phyloP scores from a whole-genome alignment of 2,113 vertebrate genomes.

The Cichladusa arquata region DNA sequence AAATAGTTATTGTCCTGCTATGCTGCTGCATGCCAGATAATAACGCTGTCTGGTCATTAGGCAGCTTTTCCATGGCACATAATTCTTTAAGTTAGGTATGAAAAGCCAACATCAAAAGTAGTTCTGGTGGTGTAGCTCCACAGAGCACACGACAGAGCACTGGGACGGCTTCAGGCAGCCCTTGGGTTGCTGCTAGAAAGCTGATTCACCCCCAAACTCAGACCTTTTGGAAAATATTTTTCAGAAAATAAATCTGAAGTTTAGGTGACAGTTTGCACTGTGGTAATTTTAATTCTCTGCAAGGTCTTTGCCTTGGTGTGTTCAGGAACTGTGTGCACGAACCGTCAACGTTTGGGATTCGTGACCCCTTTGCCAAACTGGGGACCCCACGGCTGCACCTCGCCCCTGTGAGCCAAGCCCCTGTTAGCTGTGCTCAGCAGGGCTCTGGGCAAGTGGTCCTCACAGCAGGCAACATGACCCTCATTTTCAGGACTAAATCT shows the following conservation, averaged over 20 bases:
- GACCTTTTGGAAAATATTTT: not conserved
- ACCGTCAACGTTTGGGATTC: not conserved
- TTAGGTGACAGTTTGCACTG: not conserved
- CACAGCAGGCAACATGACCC: not conserved
- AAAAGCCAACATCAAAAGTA: not conserved
- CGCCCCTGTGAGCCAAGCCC: fast-evolving
- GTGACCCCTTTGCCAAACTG: conserved; percentile 10
- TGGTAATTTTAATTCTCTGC: not conserved
- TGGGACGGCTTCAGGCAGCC: not conserved
- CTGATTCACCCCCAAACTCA: not conserved
- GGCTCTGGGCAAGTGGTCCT: not conserved
- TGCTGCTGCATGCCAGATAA: not conserved
- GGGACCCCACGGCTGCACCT: not conserved
- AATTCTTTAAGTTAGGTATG: conserved; percentile 19
- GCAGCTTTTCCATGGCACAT: not conserved
- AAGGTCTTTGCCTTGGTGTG: not conserved
- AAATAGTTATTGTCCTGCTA: not conserved
- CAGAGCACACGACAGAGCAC: not conserved
- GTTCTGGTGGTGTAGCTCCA: not conserved
- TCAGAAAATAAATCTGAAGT: not conserved
- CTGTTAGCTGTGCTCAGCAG: not conserved
- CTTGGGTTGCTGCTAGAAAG: not conserved
- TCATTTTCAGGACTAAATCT: not conserved
- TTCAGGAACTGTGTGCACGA: not conserved
- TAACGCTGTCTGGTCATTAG: not conserved